Evolutionary conservation across 2,888 invertebrate species (phyloP).

Genomic region (Spodoptera littoralis): DNA sequence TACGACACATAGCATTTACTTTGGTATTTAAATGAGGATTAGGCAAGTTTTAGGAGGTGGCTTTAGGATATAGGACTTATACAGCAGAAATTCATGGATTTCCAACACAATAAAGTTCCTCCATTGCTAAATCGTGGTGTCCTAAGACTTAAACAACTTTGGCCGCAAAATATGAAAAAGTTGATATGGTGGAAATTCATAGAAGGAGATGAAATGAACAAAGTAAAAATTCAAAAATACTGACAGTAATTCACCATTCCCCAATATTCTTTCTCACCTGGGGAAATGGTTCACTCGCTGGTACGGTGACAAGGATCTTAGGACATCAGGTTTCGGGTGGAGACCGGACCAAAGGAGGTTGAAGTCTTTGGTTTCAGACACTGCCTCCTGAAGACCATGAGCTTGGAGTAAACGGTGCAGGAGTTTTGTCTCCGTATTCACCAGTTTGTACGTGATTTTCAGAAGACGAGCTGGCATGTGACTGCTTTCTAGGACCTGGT

Average conservation of each 20-base stretch:
- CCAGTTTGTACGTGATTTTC: constrained; percentile 93
- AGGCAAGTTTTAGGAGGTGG: no score
- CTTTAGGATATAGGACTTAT: no score
- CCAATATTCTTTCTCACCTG: constrained; percentile 84
- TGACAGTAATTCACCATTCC: constrained; percentile 54
- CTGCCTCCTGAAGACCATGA: constrained; percentile 93
- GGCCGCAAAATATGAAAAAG: no score
- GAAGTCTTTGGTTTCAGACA: constrained; percentile 90
- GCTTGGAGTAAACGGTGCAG: constrained; percentile 92
- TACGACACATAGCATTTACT: neutral
- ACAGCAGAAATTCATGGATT: no score
- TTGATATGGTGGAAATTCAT: no score
- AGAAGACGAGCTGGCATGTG: constrained; percentile 91
- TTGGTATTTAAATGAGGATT: no score
- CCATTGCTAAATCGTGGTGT: no score
- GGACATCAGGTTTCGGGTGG: constrained; percentile 96
- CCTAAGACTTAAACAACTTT: no score
- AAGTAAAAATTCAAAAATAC: constrained; percentile 41
- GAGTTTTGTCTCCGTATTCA: constrained; percentile 94
- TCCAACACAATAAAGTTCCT: no score
- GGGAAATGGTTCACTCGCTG: constrained; percentile 99
- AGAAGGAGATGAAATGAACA: neutral
- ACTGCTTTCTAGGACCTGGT: constrained; percentile 80
- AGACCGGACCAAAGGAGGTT: constrained; percentile 97
- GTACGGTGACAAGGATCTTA: constrained; percentile 94